Evolutionary conservation across 23 tunicate genomes (phyloP).

Genomic region (Trididemnum nubilum): DNA sequence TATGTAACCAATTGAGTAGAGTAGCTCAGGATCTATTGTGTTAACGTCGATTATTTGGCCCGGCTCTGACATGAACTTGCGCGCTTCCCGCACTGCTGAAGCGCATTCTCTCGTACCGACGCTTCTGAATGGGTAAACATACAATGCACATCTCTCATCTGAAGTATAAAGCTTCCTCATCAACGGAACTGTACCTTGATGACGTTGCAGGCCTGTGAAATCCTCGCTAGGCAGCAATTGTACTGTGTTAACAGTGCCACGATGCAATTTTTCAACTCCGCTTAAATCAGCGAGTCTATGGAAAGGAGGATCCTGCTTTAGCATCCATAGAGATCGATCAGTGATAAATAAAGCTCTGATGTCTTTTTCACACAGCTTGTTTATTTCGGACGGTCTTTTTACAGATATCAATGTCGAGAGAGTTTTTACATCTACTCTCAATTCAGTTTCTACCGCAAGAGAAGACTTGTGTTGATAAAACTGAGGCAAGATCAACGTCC

Average conservation of each 20-base stretch:
- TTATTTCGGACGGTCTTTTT: background rate
- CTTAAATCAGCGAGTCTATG: background rate
- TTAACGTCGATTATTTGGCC: too few species aligned
- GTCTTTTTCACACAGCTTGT: slow-evolving; percentile 15
- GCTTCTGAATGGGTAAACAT: slow-evolving; percentile 47
- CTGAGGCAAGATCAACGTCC: slow-evolving; percentile 57
- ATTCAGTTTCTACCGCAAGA: slow-evolving; percentile 9
- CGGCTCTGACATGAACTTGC: background rate
- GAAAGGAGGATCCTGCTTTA: background rate
- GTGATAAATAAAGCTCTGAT: slow-evolving; percentile 43
- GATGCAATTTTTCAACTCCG: slow-evolving; percentile 19
- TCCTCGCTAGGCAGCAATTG: background rate
- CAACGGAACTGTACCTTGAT: background rate
- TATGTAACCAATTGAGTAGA: slow-evolving; percentile 41
- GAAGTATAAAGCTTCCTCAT: slow-evolving; percentile 34
- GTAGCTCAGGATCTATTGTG: background rate
- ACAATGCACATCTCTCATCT: slow-evolving; percentile 50
- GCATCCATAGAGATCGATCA: slow-evolving; percentile 4
- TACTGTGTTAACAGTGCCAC: background rate
- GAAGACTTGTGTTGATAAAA: slow-evolving; percentile 51
- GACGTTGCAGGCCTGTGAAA: background rate
- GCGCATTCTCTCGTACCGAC: slow-evolving; percentile 39
- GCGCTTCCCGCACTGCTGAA: slow-evolving; percentile 14
- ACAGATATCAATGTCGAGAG: slow-evolving; percentile 26
- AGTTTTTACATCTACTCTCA: slow-evolving; percentile 17